These are phyloP conservation scores for Lerema accius DNA, from an alignment of 1,140 invertebrate species.

Conservation along the genomic window DNA sequence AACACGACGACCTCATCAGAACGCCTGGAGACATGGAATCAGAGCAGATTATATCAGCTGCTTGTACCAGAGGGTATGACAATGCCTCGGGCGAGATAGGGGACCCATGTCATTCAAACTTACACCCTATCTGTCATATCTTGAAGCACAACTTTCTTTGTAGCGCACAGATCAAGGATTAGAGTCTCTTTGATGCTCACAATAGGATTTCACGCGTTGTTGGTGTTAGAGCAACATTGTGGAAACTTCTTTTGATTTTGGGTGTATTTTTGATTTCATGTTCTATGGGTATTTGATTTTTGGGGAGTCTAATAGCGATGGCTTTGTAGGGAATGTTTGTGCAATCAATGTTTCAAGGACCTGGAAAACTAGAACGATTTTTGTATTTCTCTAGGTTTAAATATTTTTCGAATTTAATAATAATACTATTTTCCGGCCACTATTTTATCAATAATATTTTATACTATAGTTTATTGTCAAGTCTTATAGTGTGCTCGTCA, in stretches of 20 bases:
- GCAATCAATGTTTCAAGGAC: conserved; percentile 3
- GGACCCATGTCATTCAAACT: conserved; percentile 26
- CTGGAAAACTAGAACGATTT: background rate
- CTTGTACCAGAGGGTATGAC: conserved; percentile 49
- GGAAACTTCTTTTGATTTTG: conserved; percentile 72
- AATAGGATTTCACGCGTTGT: conserved; percentile 78
- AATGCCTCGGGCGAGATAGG: conserved; percentile 39
- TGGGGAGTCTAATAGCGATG: conserved; percentile 50
- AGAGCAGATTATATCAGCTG: conserved; percentile 55
- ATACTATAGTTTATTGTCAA: no score
- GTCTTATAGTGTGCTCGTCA: no score
- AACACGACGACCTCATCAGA: conserved; percentile 55
- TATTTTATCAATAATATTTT: no score
- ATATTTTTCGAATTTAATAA: no score
- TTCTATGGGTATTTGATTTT: conserved; percentile 64
- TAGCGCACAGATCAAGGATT: conserved; percentile 46
- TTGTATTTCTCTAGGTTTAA: no score
- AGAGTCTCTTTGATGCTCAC: conserved; percentile 71
- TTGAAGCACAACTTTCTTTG: conserved; percentile 39
- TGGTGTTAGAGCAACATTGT: conserved; percentile 74
- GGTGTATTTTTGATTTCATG: conserved; percentile 76
- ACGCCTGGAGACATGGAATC: conserved; percentile 48
- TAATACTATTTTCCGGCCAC: no score
- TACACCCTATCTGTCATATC: conserved; percentile 28
- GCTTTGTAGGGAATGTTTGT: conserved; percentile 37